phyloP scores from a whole-genome alignment of 2,113 vertebrate species.

The Epinephelus fuscoguttatus region DNA sequence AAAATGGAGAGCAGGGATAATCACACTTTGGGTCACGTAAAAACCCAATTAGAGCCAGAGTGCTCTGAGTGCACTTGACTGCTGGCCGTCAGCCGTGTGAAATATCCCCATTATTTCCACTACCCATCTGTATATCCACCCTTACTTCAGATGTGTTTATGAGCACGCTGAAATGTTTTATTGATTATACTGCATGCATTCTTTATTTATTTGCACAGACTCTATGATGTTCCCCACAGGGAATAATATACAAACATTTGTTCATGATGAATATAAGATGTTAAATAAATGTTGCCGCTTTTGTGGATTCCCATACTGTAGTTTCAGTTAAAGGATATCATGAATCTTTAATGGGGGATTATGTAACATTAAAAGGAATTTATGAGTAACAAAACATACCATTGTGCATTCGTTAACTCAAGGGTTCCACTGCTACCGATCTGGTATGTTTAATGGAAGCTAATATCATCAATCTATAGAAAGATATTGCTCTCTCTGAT shows the following conservation, averaged over 20 bases:
- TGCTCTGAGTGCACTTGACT: conserved; percentile 37
- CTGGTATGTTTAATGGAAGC: background rate
- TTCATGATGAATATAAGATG: background rate
- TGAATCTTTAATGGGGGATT: background rate
- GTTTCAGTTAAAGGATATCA: background rate
- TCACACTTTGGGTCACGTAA: conserved; percentile 63
- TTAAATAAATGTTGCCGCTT: background rate
- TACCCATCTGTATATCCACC: background rate
- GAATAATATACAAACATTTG: background rate
- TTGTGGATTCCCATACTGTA: background rate
- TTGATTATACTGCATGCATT: background rate
- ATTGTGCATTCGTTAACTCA: background rate
- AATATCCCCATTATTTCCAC: conserved; percentile 34
- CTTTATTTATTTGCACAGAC: conserved; percentile 8
- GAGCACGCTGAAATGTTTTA: background rate
- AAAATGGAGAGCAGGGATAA: conserved; percentile 68
- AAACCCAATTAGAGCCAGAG: conserved; percentile 60
- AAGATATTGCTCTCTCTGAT: background rate
- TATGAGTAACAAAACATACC: background rate
- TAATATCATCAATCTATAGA: background rate
- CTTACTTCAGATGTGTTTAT: conserved; percentile 4
- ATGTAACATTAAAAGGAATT: background rate
- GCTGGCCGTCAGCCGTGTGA: conserved; percentile 18
- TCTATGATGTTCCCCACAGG: background rate
- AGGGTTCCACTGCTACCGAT: background rate